Evolutionary conservation across 2,888 invertebrate species (phyloP), one percentile per base, ranked within the genome.

Genomic region (Leucoptera coffeella): DNA sequence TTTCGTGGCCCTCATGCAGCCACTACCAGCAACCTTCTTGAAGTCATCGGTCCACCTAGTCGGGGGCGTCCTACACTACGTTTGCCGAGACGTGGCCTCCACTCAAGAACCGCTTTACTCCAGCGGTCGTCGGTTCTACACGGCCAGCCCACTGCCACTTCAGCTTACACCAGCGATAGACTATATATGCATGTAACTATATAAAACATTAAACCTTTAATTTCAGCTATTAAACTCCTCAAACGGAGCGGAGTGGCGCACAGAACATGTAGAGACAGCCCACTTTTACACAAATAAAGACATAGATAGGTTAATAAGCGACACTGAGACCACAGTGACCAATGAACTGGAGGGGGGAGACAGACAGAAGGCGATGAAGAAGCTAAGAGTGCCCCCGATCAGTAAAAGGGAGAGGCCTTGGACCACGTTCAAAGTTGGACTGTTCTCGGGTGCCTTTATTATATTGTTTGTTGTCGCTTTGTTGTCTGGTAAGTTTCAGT

Each of bases 221-320:
- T 43, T 61, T 20, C 50, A 89, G 87, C 62, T 94, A 42, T 64
- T 93, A 50, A 78, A 79, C 31, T 85, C 88, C 27, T 87, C 85
- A 36, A 75, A 78, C 37, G 99, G 99, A 1, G 83, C 85, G 13
- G 86, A 86, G 69, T 99, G 96, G 95, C 74, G 94, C 29, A 81
- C 85, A 29, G 85, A 88, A 41, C 82, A 91, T 45, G 95, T 97
- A 22, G 96, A 97, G 51, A 81, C 83, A 1, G 88, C 96, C 1
- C 89, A 90, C 38, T 99, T 99, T 62, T 92, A 93, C 57, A 86
- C 86, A 25, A 96, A 95, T 61, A 95, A 95, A 54, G 95, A 97
- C 45, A 96, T 99, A 39, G 95, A 96, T 52, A 82, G 89, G 41
- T 73, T 99, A 23, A 97, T 99, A 41, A 83, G 85, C 47, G 94